Base-by-base conservation (phyloP, 2,113 vertebrate species). In the Eira barbara region DNA sequence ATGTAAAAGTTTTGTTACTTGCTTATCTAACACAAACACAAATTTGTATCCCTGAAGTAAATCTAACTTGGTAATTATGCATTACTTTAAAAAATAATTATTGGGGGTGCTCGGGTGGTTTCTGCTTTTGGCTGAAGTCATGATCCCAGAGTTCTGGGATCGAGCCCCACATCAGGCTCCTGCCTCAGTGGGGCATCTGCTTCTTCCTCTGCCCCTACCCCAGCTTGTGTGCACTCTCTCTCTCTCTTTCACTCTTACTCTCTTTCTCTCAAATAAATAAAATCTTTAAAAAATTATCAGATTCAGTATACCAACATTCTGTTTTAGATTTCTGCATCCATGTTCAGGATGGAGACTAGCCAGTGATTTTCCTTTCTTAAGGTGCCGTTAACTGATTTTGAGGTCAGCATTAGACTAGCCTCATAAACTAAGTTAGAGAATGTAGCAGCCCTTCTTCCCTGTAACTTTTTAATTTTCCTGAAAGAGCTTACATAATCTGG, bases 361-460 rank as follows among this genome's bases (percentile, higher is more conserved):
- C 63, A 39, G 14, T 1, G 39, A 57, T 87, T 69, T 94, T 49
- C 59, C 31, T 89, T 69, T 71, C 55, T 81, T n/a, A 21, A 2
- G 74, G 31, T 67, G 31, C 63, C 31, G 17, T 67, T 7, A 8
- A 7, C 18, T 94, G 91, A 69, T 83, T 98, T 96, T 84, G 89
- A 91, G 81, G 76, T 73, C 21, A 76, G 82, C 29, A 36, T 36
- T 69, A 31, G 42, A 84, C 47, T 4, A 94, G 74, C 55, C 93
- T 90, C 55, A 73, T 39, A 95, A 95, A 95, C 31, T 49, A 84
- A 83, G 55, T 49, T 57, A 74, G 69, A 94, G n/a, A 92, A 93
- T 6, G 21, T 5, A 21, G 29, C 69, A 42, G 45, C 49, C 59
- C 2, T 17, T 34, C 36, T 31, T 85, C 34, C 8, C 39, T 20